Evolutionary conservation across 64 coral and sea anemone genomes (phyloP).

Genomic region (Montipora efflorescens): DNA sequence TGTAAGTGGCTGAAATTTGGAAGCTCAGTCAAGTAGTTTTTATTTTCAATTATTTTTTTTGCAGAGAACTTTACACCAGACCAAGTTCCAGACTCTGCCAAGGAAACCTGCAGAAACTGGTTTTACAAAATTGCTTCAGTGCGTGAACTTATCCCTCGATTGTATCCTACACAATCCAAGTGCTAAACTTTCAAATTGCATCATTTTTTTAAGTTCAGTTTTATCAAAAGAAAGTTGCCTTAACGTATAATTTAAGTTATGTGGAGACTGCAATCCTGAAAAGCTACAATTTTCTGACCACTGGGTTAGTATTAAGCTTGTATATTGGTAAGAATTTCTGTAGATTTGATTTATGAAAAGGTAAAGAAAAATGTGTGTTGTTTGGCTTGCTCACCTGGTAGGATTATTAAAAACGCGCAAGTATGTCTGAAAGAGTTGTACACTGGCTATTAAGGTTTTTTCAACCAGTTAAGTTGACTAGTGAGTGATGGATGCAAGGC

Average conservation of each 20-base stretch:
- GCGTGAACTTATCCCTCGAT: constrained; percentile 92
- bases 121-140: constrained; percentile 99
- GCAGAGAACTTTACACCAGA: constrained; percentile 94
- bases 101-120: constrained; percentile 99
- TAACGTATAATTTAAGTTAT: constrained; percentile 60
- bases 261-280: constrained; percentile 97
- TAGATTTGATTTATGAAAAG: background rate
- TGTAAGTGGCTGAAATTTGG: too few relatives aligned
- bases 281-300: constrained; percentile 93
- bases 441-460: too few relatives aligned
- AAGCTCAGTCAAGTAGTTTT: too few relatives aligned
- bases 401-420: too few relatives aligned
- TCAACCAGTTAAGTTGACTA: background rate
- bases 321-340: background rate
- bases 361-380: too few relatives aligned
- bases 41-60: constrained; percentile 21
- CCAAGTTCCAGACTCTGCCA: constrained; percentile 94
- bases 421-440: too few relatives aligned
- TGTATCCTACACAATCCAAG: constrained; percentile 82
- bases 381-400: too few relatives aligned
- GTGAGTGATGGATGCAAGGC: too few relatives aligned
- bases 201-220: background rate
- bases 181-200: background rate
- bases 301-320: constrained; percentile 53
- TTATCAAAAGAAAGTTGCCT: constrained; percentile 11